Evolutionary conservation across 2,888 invertebrate genomes (phyloP).

Genomic region (Orthosia cruda): DNA sequence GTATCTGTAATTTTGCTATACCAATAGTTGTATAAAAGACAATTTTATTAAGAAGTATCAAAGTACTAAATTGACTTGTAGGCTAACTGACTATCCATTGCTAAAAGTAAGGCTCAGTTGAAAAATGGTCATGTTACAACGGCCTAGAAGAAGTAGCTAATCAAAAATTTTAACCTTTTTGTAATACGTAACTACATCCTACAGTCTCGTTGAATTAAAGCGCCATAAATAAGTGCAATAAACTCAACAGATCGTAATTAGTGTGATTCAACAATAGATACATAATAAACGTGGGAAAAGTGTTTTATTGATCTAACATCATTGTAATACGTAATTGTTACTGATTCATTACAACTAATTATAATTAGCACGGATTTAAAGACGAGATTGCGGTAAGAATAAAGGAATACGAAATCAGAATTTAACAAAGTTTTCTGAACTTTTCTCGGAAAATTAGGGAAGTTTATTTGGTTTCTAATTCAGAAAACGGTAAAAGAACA

Average conservation of each 20-base stretch:
- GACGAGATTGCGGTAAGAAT: conserved; percentile 1
- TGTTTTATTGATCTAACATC: conserved; percentile 53
- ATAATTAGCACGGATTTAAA: conserved; percentile 37
- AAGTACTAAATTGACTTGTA: too few species aligned
- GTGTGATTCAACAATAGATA: conserved; percentile 37
- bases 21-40: too few species aligned
- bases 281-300: conserved; percentile 56
- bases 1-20: too few species aligned
- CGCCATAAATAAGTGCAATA: conserved; percentile 5
- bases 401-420: background rate
- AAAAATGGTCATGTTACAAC: too few species aligned
- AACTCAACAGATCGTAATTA: conserved; percentile 6
- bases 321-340: conserved; percentile 43
- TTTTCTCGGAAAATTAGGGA: background rate
- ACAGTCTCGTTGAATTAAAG: conserved; percentile 1
- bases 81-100: too few species aligned
- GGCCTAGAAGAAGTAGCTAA: too few species aligned
- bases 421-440: background rate
- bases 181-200: background rate
- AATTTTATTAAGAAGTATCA: too few species aligned
- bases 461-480: too few species aligned
- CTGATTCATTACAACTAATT: conserved; percentile 23
- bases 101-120: too few species aligned
- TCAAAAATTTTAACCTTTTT: background rate
- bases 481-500: background rate